phyloP scores from a whole-genome alignment of 2,113 vertebrate genomes.

The Epinephelus moara region DNA sequence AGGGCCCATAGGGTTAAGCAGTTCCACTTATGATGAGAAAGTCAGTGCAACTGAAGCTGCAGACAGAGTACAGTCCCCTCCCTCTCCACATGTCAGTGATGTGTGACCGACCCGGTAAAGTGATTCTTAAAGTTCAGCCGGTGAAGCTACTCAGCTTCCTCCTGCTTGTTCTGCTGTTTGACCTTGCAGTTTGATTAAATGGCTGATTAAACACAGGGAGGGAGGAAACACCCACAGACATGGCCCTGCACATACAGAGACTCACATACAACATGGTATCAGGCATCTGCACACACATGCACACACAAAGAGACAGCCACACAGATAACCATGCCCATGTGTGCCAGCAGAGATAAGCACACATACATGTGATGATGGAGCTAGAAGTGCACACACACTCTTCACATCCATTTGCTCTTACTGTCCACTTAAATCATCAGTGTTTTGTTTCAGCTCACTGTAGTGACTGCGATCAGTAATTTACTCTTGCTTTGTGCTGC shows the following conservation, averaged over 20 bases:
- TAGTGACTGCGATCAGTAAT: slow-evolving; percentile 24
- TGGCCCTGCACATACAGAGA: background rate
- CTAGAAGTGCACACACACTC: background rate
- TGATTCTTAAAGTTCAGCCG: slow-evolving; percentile 26
- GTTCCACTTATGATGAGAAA: background rate
- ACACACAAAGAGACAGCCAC: slow-evolving; percentile 6
- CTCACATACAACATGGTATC: background rate
- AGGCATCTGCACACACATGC: background rate
- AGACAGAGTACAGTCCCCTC: background rate
- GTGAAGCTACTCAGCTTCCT: slow-evolving; percentile 26
- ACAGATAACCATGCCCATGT: slow-evolving; percentile 23
- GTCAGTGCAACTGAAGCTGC: slow-evolving; percentile 13
- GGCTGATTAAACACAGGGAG: slow-evolving; percentile 55
- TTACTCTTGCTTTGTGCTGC: background rate
- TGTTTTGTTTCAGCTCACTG: slow-evolving; percentile 27
- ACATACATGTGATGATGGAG: background rate
- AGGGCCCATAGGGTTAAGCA: background rate
- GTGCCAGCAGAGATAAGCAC: background rate
- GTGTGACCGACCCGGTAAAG: slow-evolving; percentile 21
- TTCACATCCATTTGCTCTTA: background rate
- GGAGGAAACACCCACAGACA: slow-evolving; percentile 33
- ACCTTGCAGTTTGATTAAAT: slow-evolving; percentile 66
- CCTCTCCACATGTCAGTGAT: background rate
- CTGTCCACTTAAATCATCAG: slow-evolving; percentile 33
- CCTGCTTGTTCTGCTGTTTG: slow-evolving; percentile 37